Conservation (phyloP, 92 coral and sea anemone genomes). For the Epizoanthus illoricatus region DNA sequence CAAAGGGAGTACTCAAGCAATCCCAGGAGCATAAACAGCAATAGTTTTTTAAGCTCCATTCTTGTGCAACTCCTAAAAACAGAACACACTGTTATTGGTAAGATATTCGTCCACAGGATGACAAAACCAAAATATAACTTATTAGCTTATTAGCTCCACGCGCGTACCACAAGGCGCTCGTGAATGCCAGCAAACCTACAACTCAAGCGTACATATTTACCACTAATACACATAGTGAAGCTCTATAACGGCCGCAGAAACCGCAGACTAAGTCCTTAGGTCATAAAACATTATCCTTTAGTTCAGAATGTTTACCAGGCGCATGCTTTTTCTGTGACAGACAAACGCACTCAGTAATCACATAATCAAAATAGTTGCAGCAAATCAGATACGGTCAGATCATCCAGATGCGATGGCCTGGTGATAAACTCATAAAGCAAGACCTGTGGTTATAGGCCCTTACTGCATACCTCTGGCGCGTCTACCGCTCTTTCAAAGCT, state of each 20-base stretch:
- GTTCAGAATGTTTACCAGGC: slow-evolving; percentile 11
- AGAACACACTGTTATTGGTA: slow-evolving; percentile 12
- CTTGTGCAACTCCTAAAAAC: background rate
- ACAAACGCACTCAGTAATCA: slow-evolving; percentile 41
- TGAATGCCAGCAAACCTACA: background rate
- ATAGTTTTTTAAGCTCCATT: slow-evolving; percentile 25
- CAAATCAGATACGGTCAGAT: slow-evolving; percentile 58
- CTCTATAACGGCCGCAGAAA: background rate
- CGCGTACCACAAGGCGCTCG: background rate
- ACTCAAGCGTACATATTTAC: background rate
- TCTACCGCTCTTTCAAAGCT: background rate
- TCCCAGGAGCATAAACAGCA: slow-evolving; percentile 13
- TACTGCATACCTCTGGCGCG: background rate
- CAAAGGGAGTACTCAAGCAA: slow-evolving; percentile 22
- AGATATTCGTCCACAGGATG: background rate
- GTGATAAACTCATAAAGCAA: background rate
- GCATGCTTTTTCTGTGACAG: slow-evolving; percentile 20
- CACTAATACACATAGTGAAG: background rate
- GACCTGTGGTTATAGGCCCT: too few relatives aligned
- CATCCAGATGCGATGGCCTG: slow-evolving; percentile 22
- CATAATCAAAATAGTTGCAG: slow-evolving; percentile 73
- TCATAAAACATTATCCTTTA: slow-evolving; percentile 13
- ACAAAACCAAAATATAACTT: background rate
- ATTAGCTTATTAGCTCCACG: background rate
- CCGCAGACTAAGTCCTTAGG: background rate